Percentiles rank a stretch among this genome's conserved stretches.
phyloP scores from a whole-genome alignment of 2,113 vertebrate genomes.

The Cranoglanis bouderius region DNA sequence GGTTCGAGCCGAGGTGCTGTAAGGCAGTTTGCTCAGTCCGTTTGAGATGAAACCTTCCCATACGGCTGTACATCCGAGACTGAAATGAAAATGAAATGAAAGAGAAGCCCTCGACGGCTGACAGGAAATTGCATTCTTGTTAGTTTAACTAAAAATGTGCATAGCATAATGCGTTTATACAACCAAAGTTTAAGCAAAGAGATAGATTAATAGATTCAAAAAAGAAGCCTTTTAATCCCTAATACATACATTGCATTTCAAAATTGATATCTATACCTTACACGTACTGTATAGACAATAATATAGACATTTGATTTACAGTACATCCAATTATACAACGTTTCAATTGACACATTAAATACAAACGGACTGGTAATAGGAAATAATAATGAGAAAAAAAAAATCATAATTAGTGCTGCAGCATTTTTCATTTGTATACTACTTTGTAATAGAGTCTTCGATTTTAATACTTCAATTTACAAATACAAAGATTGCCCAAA shows the following conservation, averaged over 20 bases:
- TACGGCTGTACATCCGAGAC: not conserved
- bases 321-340: slow-evolving; percentile 42
- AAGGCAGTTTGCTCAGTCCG: slow-evolving; percentile 42
- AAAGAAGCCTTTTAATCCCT: slow-evolving; percentile 12
- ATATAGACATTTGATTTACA: slow-evolving; percentile 52
- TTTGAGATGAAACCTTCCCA: slow-evolving; percentile 16
- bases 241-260: slow-evolving; percentile 45
- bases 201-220: slow-evolving; percentile 19
- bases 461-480: slow-evolving; percentile 15
- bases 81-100: no score
- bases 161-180: slow-evolving; percentile 51
- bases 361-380: slow-evolving; percentile 40
- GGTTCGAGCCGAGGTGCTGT: not conserved
- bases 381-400: not conserved
- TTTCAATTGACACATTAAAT: slow-evolving; percentile 28
- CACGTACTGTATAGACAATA: slow-evolving; percentile 45
- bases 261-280: slow-evolving; percentile 30
- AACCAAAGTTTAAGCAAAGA: slow-evolving; percentile 21
- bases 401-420: not conserved
- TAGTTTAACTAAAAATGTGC: slow-evolving; percentile 44
- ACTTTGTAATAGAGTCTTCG: not conserved
- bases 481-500: not conserved
- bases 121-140: slow-evolving; percentile 34
- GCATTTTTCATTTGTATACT: slow-evolving; percentile 21
- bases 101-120: slow-evolving; percentile 18